Evolutionary conservation across 2,797 vertebrate genomes (phyloP), one percentile per base, ranked within the genome.

Genomic region (Alauda arvensis): DNA sequence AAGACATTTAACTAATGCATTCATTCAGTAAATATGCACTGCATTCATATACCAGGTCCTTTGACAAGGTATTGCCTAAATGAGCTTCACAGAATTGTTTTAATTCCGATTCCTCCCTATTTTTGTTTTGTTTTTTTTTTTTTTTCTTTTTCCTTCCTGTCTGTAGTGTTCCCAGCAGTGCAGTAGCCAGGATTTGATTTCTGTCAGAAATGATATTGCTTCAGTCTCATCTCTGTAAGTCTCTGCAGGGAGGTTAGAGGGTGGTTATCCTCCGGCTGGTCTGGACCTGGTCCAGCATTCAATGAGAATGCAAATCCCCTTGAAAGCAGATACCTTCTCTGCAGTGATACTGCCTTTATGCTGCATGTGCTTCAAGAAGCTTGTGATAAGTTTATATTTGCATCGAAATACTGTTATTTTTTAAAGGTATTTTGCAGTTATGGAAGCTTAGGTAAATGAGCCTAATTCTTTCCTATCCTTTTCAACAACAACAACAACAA

Each of bases 171-270:
- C 90, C 94, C 91, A 94, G 88, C 91, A 88, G 84, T 91, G 91
- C 79, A 84, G 76, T 95, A 93, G 91, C 67, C 49, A 87, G 89
- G 91, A 95, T 96, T 95, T 95, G 87, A 96, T 95, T 95, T 96
- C 94, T 95, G 93, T 95, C 94, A 95, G 94, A 95, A 96, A 93
- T 79, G 65, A 95, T 95, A 93, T 89, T 94, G 91, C 88, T 95
- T 93, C 85, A 83, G 76, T 94, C 93, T 94, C 18, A 8, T 95
- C 92, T 95, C 94, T 87, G n/a, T 85, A 82, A 79, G 93, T 79
- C 92, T 95, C 84, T 31, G 2, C 89, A 89, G 93, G 88, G 90
- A 94, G 79, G 88, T 91, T 93, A 88, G 86, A 89, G 88, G 91
- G 81, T 89, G 92, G 93, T 93, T 95, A 87, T 95, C 91, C 92